Conservation (phyloP, 2,113 vertebrate genomes). For the Podarcis muralis region DNA sequence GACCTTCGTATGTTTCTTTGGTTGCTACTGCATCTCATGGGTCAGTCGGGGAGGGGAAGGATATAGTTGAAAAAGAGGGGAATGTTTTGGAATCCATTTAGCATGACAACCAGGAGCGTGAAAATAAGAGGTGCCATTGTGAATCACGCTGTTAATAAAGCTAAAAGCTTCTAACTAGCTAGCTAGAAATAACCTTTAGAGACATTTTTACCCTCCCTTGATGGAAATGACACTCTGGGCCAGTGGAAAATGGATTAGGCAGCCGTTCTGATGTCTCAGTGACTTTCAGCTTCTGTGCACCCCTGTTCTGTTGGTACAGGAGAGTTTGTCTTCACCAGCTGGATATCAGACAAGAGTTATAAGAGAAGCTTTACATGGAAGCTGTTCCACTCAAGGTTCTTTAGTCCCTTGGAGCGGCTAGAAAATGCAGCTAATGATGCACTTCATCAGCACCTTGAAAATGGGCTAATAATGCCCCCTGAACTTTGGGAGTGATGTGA, state of each 20-base stretch:
- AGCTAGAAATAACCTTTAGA: slow-evolving; percentile 8
- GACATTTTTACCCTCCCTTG: not conserved
- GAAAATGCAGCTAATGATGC: no score
- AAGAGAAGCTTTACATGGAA: not conserved
- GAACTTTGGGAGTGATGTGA: no score
- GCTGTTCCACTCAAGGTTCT: not conserved
- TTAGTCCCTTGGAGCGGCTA: no score
- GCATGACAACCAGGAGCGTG: not conserved
- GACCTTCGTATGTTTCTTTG: slow-evolving; percentile 40
- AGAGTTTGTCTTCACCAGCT: not conserved
- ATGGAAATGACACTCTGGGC: not conserved
- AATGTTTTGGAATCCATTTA: not conserved
- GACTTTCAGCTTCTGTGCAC: not conserved
- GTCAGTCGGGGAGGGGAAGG: not conserved
- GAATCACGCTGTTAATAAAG: not conserved
- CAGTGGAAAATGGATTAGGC: not conserved
- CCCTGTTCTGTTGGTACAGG: not conserved
- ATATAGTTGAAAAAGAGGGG: not conserved
- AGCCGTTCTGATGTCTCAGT: not conserved
- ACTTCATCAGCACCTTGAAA: no score
- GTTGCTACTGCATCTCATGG: slow-evolving; percentile 13
- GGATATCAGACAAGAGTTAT: not conserved
- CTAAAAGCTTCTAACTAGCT: not conserved
- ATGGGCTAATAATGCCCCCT: no score
- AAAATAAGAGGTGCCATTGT: not conserved